A percentile compares a stretch with the other conserved stretches of the same genome.
Conservation (phyloP, 1,140 invertebrate genomes). For the Thalassaphorura encarpata region DNA sequence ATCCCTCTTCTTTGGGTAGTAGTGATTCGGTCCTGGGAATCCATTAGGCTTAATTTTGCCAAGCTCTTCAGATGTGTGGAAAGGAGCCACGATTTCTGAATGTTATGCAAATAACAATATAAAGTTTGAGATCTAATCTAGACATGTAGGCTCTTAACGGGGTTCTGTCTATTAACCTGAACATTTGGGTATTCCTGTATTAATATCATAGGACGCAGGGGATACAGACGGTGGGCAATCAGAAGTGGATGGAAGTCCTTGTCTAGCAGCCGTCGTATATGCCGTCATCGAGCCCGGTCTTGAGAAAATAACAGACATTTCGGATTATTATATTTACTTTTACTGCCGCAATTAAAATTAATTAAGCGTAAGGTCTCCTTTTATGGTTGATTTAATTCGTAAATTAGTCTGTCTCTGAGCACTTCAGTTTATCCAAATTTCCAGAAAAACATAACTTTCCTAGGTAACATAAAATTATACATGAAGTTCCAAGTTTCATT, state of each 20-base stretch:
- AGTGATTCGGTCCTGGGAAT: constrained; percentile 19
- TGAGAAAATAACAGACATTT: too few relatives aligned
- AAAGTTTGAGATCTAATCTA: background rate
- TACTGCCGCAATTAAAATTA: too few relatives aligned
- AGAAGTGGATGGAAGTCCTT: background rate
- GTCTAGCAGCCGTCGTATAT: constrained; percentile 15
- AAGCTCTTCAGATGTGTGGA: constrained; percentile 8
- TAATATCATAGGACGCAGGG: constrained; percentile 17
- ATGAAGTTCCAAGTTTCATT: too few relatives aligned
- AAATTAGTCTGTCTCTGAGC: too few relatives aligned
- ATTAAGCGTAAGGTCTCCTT: too few relatives aligned
- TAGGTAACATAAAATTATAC: too few relatives aligned
- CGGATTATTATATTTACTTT: too few relatives aligned
- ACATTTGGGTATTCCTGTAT: constrained; percentile 4
- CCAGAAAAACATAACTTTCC: too few relatives aligned
- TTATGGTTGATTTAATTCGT: too few relatives aligned
- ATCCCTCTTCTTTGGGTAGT: constrained; percentile 11
- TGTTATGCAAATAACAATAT: background rate
- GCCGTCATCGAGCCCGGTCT: constrained; percentile 19
- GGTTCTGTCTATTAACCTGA: background rate
- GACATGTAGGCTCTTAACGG: background rate
- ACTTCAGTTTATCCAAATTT: too few relatives aligned
- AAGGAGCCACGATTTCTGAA: constrained; percentile 20
- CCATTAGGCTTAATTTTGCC: background rate
- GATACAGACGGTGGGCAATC: constrained; percentile 10